Base-by-base conservation (phyloP, 2,888 invertebrate genomes). In the Ferrisia virgata region DNA sequence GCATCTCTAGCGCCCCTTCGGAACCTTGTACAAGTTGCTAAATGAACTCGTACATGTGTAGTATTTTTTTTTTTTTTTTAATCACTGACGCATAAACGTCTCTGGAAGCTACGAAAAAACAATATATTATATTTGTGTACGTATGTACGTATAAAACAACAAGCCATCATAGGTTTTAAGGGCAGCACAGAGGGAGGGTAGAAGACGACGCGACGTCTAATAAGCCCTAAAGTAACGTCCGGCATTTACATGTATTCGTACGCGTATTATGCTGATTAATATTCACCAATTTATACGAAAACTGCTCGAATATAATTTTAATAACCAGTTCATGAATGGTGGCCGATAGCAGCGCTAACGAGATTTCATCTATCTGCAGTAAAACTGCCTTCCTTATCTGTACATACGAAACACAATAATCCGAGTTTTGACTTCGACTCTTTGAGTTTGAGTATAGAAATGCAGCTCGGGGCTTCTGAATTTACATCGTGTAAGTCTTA, bases 241-340 rank as follows among this genome's bases (percentile, higher is more conserved):
- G 64, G 64, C 64, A 64, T 64, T 64, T 64, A 15, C 64, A 28
- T 64, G 64, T 64, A 64, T 15, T 5, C 64, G 15, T 53, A 53
- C 64, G 15, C 22, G 22, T 53, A 43, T 6, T n/a, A 58, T 58
- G 64, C 64, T 64, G 28, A 28, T 64, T 64, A 64, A 64, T 64
- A 64, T 64, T 64, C 64, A 28, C 64, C 64, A 64, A 64, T 64
- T 64, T 64, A 64, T 64, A 25, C 64, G 28, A 64, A 53, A 53
- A 64, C 64, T 64, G 25, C 28, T 64, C 28, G 64, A 22, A 53
- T 22, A 22, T 64, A 64, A 64, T 64, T 64, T 64, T 64, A 64
- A 64, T 64, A 64, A 64, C 64, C 64, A 64, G 64, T 64, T 64
- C 28, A 64, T 31, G 31, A 64, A 64, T 64, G 28, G 58, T 2